Base-by-base conservation (phyloP, 2,888 invertebrate genomes). In the Drosophila mettleri region DNA sequence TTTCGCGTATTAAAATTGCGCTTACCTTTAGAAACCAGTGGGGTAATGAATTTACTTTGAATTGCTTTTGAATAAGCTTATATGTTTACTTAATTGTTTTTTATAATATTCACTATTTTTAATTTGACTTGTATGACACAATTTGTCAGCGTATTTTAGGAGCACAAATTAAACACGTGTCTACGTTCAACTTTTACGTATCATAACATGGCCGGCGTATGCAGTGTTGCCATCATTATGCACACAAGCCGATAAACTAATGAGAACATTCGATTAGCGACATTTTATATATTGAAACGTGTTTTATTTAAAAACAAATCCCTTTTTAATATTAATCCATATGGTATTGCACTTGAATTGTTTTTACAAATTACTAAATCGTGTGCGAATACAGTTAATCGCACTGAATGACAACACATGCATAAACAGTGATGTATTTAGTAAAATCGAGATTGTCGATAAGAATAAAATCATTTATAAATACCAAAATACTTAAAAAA, bases 111-210 rank as follows among this genome's bases (percentile, higher is more conserved):
- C 61, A 58, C 57, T 54, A 31, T 0, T 52, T 76, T 65, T 65
- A 63, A 45, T 61, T 65, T 64, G 41, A 57, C 33, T 66, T 70
- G n/a, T 41, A 62, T 78, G 57, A 66, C 49, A 61, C 66, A 39
- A 65, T 62, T 49, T 49, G 69, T 29, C 27, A 65, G 64, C 52
- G 65, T 57, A 52, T 46, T 74, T 72, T 55, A 38, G 67, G 74
- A 77, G 67, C 73, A 74, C 84, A 68, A 84, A 80, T 90, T 90
- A 91, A 91, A 91, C 91, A 91, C 91, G 91, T 91, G 91, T 91
- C 91, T 87, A 86, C 77, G 86, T 79, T 84, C 75, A 82, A 77
- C 80, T 90, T 90, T 82, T 84, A 75, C 79, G 81, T 88, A 83
- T 81, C 86, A 88, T 85, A 88, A 87, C 85, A 88, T 87, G 89